phyloP scores from a whole-genome alignment of 2,113 vertebrate genomes.

The Todiramphus chloris region DNA sequence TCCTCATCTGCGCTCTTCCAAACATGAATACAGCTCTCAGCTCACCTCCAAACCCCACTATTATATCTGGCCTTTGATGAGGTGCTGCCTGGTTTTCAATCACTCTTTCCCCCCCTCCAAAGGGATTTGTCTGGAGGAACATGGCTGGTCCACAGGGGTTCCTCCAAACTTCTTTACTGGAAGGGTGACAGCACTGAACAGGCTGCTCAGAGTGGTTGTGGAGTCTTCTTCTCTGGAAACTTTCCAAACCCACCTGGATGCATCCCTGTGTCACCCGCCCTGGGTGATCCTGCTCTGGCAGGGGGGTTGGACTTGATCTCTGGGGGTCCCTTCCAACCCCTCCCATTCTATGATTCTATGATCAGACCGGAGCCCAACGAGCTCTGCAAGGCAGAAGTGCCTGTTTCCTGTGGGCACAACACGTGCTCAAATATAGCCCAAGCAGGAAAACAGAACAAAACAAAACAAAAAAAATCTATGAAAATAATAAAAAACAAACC shows the following conservation, averaged over 20 bases:
- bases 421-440: fast-evolving
- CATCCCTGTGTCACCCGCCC: too few relatives aligned
- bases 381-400: background rate
- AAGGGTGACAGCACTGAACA: too few relatives aligned
- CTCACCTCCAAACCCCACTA: background rate
- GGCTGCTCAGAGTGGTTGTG: too few relatives aligned
- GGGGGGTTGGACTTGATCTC: too few relatives aligned
- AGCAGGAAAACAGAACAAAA: background rate
- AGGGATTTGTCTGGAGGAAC: background rate
- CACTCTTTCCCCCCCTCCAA: background rate
- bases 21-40: background rate
- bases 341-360: too few relatives aligned
- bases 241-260: too few relatives aligned
- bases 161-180: background rate
- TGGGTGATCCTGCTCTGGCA: too few relatives aligned
- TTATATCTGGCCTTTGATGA: background rate
- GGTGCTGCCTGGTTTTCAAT: background rate
- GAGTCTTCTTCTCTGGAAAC: too few relatives aligned
- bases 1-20: background rate
- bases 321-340: too few relatives aligned
- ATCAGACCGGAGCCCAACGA: background rate
- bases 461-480: fast-evolving
- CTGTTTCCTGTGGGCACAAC: background rate
- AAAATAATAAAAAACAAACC: background rate
- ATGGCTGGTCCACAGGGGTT: background rate